These are phyloP conservation scores for Alsophila aescularia DNA, from an alignment of 2,888 invertebrate species.

Conservation along the genomic window DNA sequence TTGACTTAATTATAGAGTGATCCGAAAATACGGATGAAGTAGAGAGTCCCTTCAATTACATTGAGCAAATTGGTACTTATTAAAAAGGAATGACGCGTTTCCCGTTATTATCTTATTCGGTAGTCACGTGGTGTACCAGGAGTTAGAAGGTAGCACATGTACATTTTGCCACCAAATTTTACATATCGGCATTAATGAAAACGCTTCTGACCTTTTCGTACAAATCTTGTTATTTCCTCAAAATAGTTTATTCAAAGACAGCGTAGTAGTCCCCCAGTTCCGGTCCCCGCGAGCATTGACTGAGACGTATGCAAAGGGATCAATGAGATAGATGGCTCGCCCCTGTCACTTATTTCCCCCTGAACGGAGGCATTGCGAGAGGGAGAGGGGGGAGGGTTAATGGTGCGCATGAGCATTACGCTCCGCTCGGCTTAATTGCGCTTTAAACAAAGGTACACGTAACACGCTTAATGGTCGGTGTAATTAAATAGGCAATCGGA, in stretches of 20 bases:
- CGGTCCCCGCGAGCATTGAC: constrained; percentile 63
- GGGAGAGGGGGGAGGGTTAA: constrained; percentile 47
- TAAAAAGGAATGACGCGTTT: too few relatives aligned
- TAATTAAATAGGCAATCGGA: constrained; percentile 27
- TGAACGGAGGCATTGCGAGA: constrained; percentile 48
- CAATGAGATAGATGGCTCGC: constrained; percentile 77
- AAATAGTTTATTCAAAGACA: not conserved
- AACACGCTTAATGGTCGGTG: constrained; percentile 39
- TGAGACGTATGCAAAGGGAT: constrained; percentile 80
- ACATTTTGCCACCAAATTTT: too few relatives aligned
- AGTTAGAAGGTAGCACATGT: too few relatives aligned
- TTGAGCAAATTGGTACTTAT: too few relatives aligned
- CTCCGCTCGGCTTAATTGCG: constrained; percentile 56
- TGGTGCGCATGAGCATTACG: constrained; percentile 72
- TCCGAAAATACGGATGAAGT: too few relatives aligned
- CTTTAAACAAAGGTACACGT: constrained; percentile 54
- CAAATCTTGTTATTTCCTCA: too few relatives aligned
- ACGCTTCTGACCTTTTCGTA: too few relatives aligned
- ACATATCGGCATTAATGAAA: too few relatives aligned
- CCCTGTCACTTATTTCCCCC: constrained; percentile 72
- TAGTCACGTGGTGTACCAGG: too few relatives aligned
- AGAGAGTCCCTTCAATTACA: too few relatives aligned
- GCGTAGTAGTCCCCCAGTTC: constrained; percentile 29
- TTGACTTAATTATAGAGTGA: too few relatives aligned
- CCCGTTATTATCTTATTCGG: too few relatives aligned